A percentile compares a stretch with the other conserved stretches of the same genome.
phyloP scores from a whole-genome alignment of 1,140 invertebrate species.

The Nasonia vitripennis region DNA sequence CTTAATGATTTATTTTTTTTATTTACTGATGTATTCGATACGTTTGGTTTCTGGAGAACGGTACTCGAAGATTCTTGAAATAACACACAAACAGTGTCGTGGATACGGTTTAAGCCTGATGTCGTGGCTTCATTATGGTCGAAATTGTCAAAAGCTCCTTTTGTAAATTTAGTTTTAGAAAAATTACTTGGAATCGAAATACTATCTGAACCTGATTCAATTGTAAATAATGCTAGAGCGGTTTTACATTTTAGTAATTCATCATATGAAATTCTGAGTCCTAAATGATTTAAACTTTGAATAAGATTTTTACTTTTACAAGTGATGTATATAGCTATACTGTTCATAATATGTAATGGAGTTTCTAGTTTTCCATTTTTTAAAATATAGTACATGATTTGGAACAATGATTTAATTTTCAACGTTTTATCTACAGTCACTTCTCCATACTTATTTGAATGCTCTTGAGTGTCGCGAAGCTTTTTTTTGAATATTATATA shows the following conservation, averaged over 20 bases:
- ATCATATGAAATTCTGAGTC: slow-evolving; percentile 45
- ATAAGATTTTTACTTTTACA: slow-evolving; percentile 38
- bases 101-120: slow-evolving; percentile 47
- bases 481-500: slow-evolving; percentile 12
- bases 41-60: slow-evolving; percentile 10
- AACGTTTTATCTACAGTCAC: neutral
- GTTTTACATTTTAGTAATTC: slow-evolving; percentile 44
- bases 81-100: slow-evolving; percentile 52
- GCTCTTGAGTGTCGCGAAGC: neutral
- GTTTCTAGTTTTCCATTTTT: slow-evolving; percentile 27
- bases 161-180: slow-evolving; percentile 45
- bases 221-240: slow-evolving; percentile 37
- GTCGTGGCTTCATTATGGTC: slow-evolving; percentile 50
- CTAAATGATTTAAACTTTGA: slow-evolving; percentile 42
- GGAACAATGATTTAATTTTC: slow-evolving; percentile 32
- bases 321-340: slow-evolving; percentile 31
- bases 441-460: neutral
- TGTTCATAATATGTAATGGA: slow-evolving; percentile 40
- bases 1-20: neutral
- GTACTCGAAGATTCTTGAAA: slow-evolving; percentile 34
- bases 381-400: slow-evolving; percentile 42
- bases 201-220: neutral
- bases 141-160: slow-evolving; percentile 53
- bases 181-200: slow-evolving; percentile 50
- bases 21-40: slow-evolving; percentile 17